Evolutionary conservation across 2,888 invertebrate genomes (phyloP).

Genomic region (Leptogaster cylindrica): DNA sequence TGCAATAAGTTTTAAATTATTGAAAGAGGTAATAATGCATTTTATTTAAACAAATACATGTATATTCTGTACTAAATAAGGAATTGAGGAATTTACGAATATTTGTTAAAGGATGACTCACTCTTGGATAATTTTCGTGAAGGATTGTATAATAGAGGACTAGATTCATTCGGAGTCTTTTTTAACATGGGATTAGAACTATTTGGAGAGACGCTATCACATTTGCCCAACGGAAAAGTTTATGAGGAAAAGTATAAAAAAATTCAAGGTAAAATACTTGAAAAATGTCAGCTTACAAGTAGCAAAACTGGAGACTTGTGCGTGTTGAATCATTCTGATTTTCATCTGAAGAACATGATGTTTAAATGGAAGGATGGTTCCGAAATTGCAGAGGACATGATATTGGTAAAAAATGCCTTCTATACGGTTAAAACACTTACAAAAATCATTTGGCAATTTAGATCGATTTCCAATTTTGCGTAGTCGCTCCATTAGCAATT

Average conservation of each 20-base stretch:
- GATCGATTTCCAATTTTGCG: slow-evolving; percentile 46
- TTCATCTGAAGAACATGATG: slow-evolving; percentile 61
- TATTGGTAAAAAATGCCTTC: slow-evolving; percentile 28
- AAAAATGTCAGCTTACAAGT: not conserved
- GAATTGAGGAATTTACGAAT: too few species aligned
- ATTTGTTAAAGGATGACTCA: slow-evolving; percentile 5
- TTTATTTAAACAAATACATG: too few species aligned
- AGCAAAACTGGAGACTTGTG: slow-evolving; percentile 50
- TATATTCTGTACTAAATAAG: too few species aligned
- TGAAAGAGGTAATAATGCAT: slow-evolving; percentile 19
- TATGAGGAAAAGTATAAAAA: slow-evolving; percentile 11
- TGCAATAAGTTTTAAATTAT: slow-evolving; percentile 23
- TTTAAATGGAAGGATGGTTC: slow-evolving; percentile 52
- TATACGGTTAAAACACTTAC: too few species aligned
- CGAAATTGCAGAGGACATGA: slow-evolving; percentile 28
- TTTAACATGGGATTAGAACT: not conserved
- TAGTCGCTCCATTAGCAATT: slow-evolving; percentile 44
- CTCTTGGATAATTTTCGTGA: not conserved
- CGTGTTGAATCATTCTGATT: slow-evolving; percentile 61
- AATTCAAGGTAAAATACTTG: not conserved
- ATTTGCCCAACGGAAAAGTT: not conserved
- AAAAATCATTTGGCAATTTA: slow-evolving; percentile 18
- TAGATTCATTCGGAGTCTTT: too few species aligned
- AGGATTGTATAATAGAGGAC: not conserved
- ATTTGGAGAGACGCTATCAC: not conserved